Conservation (phyloP, 1,140 invertebrate genomes). For the Scylla paramamosain region DNA sequence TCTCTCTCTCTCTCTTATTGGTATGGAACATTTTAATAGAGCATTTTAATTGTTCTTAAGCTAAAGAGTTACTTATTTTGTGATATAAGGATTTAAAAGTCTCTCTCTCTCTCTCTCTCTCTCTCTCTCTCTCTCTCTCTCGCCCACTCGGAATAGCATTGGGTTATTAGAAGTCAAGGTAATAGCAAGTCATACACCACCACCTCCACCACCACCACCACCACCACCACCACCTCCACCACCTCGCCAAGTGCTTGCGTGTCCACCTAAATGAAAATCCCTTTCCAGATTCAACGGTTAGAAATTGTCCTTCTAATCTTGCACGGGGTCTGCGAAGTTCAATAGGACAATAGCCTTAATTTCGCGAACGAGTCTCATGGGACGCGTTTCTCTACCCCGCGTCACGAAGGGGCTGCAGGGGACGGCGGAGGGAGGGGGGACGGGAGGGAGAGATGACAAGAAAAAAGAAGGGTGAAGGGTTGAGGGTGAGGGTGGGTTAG, state of each 20-base stretch:
- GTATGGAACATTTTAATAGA: background rate
- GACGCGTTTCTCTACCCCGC: conserved; percentile 33
- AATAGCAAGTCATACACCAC: background rate
- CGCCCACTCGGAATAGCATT: background rate
- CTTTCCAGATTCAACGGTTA: conserved; percentile 69
- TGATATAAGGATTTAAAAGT: too few species aligned
- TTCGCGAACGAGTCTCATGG: conserved; percentile 63
- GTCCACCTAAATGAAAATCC: conserved; percentile 59
- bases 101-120: background rate
- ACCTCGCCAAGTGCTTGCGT: conserved; percentile 50
- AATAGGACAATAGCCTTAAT: conserved; percentile 71
- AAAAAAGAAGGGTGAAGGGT: background rate
- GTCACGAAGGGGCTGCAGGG: conserved; percentile 42
- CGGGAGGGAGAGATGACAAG: background rate
- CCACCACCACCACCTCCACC: background rate
- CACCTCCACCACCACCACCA: background rate
- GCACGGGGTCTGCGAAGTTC: conserved; percentile 6
- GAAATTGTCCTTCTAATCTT: conserved; percentile 72
- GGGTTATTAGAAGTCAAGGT: conserved; percentile 36
- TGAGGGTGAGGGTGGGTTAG: background rate
- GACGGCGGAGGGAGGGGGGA: background rate
- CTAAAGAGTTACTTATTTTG: too few species aligned
- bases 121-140: background rate
- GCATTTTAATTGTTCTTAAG: too few species aligned
- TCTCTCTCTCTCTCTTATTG: background rate